Evolutionary conservation across 2,888 invertebrate genomes (phyloP), one percentile per base, ranked within the genome.

Genomic region (Sesia apiformis): DNA sequence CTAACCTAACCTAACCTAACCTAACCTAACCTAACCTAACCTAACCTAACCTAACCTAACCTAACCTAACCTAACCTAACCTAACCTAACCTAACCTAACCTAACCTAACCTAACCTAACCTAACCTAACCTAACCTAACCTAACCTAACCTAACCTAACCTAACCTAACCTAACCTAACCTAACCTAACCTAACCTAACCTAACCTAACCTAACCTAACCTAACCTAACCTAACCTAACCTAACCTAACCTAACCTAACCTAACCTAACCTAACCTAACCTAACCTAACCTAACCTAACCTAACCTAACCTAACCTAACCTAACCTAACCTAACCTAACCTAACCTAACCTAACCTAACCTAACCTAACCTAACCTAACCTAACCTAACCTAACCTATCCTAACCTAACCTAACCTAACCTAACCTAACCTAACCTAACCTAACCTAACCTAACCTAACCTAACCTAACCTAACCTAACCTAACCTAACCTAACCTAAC

Each of bases 201-300:
- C 51, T 51, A 51, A 51, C 51, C 51, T 51, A 51, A 51, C 51
- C 51, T 51, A 51, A 51, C 51, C 51, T 51, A 51, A 51, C 51
- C 51, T 51, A 51, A 51, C 51, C 51, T 51, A 51, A 51, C 51
- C 51, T 51, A 51, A 51, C 51, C 51, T 51, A 51, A 51, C 51
- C 51, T 51, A 51, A 51, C 51, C 51, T 51, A 51, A 53, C 54
- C 41, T 41, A 41, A 41, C 41, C 41, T 41, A 41, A 41, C 41
- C 41, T 41, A 55, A 55, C 55, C 55, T 52, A 52, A 52, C 52
- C 52, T 55, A 55, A 55, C 55, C 55, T 55, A 55, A 55, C 55
- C 55, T 55, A 55, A 55, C 55, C 55, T 55, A 55, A 55, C 55
- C 55, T 55, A 55, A 55, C 55, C 55, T 55, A 55, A 55, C 55